A percentile compares a stretch with the other conserved stretches of the same genome.
Evolutionary conservation across 2,888 invertebrate species (phyloP).

Genomic region (Amphipyra tragopoginis): DNA sequence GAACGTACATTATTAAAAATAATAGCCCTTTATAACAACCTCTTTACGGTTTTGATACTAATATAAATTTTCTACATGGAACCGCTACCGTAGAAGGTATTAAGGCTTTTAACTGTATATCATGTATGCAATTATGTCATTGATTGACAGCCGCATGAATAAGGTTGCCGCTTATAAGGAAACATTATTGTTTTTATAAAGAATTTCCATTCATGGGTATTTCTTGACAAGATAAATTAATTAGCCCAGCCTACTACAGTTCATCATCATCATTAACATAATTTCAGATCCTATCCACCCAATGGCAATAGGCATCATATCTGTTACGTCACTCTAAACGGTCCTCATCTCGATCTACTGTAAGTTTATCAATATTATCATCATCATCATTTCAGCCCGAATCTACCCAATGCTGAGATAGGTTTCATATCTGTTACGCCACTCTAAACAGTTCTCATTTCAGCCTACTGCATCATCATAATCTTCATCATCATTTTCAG

Average conservation of each 20-base stretch:
- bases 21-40: slow-evolving; percentile 55
- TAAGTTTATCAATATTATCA: too few species aligned
- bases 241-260: neutral
- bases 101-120: slow-evolving; percentile 37
- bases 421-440: too few species aligned
- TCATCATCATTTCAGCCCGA: too few species aligned
- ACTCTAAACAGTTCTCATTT: too few species aligned
- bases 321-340: too few species aligned
- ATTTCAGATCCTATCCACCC: too few species aligned
- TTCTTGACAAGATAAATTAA: slow-evolving; percentile 22
- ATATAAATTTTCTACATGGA: slow-evolving; percentile 33
- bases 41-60: slow-evolving; percentile 49
- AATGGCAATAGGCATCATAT: too few species aligned
- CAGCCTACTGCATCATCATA: too few species aligned
- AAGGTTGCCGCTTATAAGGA: slow-evolving; percentile 30
- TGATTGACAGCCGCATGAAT: slow-evolving; percentile 44
- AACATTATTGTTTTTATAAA: slow-evolving; percentile 18
- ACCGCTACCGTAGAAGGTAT: slow-evolving; percentile 30
- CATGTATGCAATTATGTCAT: slow-evolving; percentile 50
- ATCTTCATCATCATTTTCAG: too few species aligned
- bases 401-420: too few species aligned
- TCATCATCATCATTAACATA: too few species aligned
- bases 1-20: slow-evolving; percentile 53
- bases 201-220: slow-evolving; percentile 5
- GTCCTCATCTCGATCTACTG: too few species aligned